These are phyloP conservation scores for Chrysopilus asiliformis DNA, from an alignment of 2,888 invertebrate genomes.

Conservation along the genomic window DNA sequence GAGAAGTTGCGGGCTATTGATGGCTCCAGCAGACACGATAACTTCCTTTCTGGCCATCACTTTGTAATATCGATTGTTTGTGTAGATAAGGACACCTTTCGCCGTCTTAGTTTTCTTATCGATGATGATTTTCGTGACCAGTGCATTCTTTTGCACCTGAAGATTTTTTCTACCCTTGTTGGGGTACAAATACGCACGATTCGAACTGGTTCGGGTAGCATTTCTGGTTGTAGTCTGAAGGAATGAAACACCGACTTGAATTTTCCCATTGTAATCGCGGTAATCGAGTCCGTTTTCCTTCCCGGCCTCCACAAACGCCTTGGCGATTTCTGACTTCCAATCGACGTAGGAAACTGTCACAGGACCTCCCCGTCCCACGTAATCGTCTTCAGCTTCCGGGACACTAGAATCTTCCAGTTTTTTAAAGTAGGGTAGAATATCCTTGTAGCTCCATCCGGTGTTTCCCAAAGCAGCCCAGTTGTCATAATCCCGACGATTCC, in stretches of 20 bases:
- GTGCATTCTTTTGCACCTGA: conserved; percentile 41
- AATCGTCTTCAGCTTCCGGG: conserved; percentile 35
- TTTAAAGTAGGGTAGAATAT: conserved; percentile 62
- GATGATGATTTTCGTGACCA: conserved; percentile 43
- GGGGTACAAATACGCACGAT: conserved; percentile 45
- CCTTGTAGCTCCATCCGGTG: conserved; percentile 57
- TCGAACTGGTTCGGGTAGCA: conserved; percentile 45
- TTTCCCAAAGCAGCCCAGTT: conserved; percentile 60
- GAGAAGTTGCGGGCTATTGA: conserved; percentile 68
- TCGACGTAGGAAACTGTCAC: conserved; percentile 44
- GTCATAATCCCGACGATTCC: conserved; percentile 58
- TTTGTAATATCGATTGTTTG: conserved; percentile 33
- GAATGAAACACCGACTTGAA: conserved; percentile 47
- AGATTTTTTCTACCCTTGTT: conserved; percentile 42
- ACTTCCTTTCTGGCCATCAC: conserved; percentile 51
- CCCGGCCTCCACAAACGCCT: conserved; percentile 50
- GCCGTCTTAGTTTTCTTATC: conserved; percentile 37
- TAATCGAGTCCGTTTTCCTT: conserved; percentile 47
- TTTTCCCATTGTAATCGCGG: conserved; percentile 52
- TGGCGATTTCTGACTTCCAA: conserved; percentile 43
- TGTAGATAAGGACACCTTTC: conserved; percentile 42
- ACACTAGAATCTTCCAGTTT: conserved; percentile 61
- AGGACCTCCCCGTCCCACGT: conserved; percentile 43
- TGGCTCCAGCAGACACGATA: conserved; percentile 60
- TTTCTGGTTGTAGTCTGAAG: conserved; percentile 46